Evolutionary conservation across 2,888 invertebrate species (phyloP).

Genomic region (Diarsia dahlii): DNA sequence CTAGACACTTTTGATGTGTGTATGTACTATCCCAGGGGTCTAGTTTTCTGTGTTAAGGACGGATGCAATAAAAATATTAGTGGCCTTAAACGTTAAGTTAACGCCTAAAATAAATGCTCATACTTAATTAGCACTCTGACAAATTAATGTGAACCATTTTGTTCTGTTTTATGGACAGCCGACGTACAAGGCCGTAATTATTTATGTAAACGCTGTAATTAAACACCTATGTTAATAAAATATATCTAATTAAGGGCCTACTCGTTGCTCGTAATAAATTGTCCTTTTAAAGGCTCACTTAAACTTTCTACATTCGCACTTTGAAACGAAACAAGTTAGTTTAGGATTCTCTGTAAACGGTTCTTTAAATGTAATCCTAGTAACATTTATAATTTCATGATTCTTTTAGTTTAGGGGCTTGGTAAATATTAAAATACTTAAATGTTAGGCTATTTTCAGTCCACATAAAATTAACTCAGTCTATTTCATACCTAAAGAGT

Average conservation of each 20-base stretch:
- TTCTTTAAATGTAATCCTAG: constrained; percentile 16
- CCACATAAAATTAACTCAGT: not conserved
- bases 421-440: not conserved
- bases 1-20: too few species aligned
- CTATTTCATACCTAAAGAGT: not conserved
- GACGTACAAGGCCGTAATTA: constrained; percentile 42
- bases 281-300: constrained; percentile 39
- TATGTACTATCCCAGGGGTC: not conserved
- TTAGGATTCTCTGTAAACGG: constrained; percentile 37
- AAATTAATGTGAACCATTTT: constrained; percentile 45
- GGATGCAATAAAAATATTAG: not conserved
- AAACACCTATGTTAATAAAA: constrained; percentile 58
- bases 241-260: constrained; percentile 47
- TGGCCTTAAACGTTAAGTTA: not conserved
- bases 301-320: constrained; percentile 38
- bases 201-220: constrained; percentile 60
- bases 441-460: constrained; percentile 20
- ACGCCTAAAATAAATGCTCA: constrained; percentile 19
- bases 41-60: not conserved
- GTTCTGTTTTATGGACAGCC: constrained; percentile 42
- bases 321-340: constrained; percentile 36
- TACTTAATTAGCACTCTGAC: constrained; percentile 34
- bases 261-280: constrained; percentile 38
- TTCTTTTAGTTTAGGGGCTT: not conserved
- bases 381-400: constrained; percentile 13